A percentile compares a stretch with the other conserved stretches of the same genome.
phyloP scores from a whole-genome alignment of 2,888 invertebrate genomes.

The Tricholauxania praeusta region DNA sequence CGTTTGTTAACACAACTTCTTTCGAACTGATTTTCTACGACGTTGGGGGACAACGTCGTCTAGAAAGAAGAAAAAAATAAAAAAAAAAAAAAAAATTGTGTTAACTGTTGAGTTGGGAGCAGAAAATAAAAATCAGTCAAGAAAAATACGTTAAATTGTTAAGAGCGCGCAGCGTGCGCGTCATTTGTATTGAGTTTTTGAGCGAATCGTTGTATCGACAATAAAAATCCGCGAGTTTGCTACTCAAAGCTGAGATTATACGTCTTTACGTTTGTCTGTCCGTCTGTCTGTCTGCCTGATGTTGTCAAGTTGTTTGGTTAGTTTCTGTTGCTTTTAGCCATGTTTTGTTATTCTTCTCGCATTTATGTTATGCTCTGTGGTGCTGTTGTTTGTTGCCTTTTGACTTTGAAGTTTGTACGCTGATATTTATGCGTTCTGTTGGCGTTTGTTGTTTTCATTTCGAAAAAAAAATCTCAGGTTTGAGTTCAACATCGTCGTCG shows the following conservation, averaged over 20 bases:
- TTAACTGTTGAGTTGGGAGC: constrained; percentile 37
- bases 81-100: too few relatives aligned
- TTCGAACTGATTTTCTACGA: constrained; percentile 58
- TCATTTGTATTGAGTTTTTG: constrained; percentile 37
- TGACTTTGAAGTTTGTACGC: constrained; percentile 28
- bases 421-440: too few relatives aligned
- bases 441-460: neutral
- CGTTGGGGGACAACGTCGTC: constrained; percentile 13
- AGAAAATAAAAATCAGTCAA: constrained; percentile 31
- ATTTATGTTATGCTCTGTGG: neutral
- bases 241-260: constrained; percentile 16
- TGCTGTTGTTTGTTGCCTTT: constrained; percentile 5
- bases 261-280: neutral
- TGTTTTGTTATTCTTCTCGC: constrained; percentile 7
- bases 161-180: neutral
- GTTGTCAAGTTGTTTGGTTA: constrained; percentile 12
- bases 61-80: neutral
- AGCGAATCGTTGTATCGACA: constrained; percentile 22
- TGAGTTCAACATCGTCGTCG: neutral
- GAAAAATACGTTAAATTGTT: constrained; percentile 36
- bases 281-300: constrained; percentile 10
- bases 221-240: constrained; percentile 20
- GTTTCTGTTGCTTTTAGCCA: constrained; percentile 7
- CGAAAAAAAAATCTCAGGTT: too few relatives aligned
- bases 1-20: constrained; percentile 65